phyloP scores from a whole-genome alignment of 2,888 invertebrate genomes.

The Synergus umbraculus region DNA sequence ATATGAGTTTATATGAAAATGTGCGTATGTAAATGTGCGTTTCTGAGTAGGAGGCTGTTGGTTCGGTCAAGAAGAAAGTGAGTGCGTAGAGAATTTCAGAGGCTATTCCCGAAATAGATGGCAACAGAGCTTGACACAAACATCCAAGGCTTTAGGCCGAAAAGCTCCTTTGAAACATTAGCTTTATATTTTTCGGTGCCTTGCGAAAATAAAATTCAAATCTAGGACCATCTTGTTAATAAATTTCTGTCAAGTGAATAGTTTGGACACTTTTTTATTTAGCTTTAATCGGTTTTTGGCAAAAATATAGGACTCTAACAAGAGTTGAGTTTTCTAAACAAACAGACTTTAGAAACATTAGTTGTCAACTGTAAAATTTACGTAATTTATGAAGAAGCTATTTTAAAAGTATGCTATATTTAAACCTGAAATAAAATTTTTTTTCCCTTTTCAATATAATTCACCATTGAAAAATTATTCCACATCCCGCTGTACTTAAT shows the following conservation, averaged over 20 bases:
- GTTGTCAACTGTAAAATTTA: too few species aligned
- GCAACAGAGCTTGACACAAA: slow-evolving; percentile 3
- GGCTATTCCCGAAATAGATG: slow-evolving; percentile 2
- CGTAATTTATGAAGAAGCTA: too few species aligned
- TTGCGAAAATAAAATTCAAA: background rate
- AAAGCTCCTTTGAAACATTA: background rate
- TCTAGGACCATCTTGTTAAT: background rate
- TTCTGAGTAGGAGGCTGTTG: slow-evolving; percentile 1
- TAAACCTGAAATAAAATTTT: too few species aligned
- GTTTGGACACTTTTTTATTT: background rate
- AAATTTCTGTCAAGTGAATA: background rate
- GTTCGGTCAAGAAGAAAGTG: slow-evolving; percentile 7
- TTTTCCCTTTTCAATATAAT: too few species aligned
- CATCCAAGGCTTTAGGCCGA: slow-evolving; percentile 7
- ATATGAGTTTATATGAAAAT: slow-evolving; percentile 1
- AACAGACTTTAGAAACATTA: too few species aligned
- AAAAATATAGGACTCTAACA: background rate
- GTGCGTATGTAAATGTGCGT: background rate
- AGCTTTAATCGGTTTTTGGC: background rate
- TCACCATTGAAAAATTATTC: too few species aligned
- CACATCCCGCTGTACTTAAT: too few species aligned
- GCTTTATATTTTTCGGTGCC: background rate
- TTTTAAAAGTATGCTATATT: too few species aligned
- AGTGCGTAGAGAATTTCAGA: slow-evolving; percentile 7
- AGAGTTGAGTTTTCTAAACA: too few species aligned